These are phyloP conservation scores for Branchinecta lynchi DNA, from an alignment of 1,140 invertebrate species.

Conservation along the genomic window DNA sequence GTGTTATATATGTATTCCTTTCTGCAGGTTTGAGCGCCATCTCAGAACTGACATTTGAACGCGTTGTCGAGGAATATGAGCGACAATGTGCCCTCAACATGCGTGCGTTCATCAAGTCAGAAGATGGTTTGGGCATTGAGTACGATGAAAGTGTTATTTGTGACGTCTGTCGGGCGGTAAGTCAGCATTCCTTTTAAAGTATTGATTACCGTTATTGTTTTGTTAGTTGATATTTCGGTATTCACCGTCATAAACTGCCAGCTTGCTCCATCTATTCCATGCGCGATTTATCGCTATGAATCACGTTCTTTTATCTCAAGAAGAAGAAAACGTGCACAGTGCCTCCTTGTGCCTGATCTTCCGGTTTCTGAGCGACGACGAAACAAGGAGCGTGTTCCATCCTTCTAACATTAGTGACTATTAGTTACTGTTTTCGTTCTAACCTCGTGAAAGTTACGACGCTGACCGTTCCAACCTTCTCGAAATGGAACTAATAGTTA, in stretches of 20 bases:
- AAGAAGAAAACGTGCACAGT: too few species aligned
- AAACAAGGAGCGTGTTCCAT: too few species aligned
- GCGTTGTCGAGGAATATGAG: constrained; percentile 83
- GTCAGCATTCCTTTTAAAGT: constrained; percentile 25
- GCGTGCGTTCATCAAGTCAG: constrained; percentile 77
- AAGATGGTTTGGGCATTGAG: constrained; percentile 87
- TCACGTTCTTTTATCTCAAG: neutral
- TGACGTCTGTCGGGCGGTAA: constrained; percentile 87
- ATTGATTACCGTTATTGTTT: constrained; percentile 13
- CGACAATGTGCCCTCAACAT: constrained; percentile 82
- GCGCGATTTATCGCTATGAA: neutral
- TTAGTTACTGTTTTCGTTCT: too few species aligned
- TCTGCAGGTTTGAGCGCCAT: constrained; percentile 45
- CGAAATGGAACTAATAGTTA: too few species aligned
- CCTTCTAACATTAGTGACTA: too few species aligned
- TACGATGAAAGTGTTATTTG: constrained; percentile 98
- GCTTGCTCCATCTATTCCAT: neutral
- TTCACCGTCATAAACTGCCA: neutral
- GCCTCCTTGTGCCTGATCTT: too few species aligned
- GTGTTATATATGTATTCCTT: too few species aligned
- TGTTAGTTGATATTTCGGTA: neutral
- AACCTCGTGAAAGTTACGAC: too few species aligned
- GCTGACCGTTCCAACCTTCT: too few species aligned
- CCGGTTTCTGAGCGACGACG: too few species aligned
- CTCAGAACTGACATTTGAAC: constrained; percentile 72